These are phyloP conservation scores for Lysandra bellargus DNA, from an alignment of 2,888 invertebrate genomes.

Conservation along the genomic window DNA sequence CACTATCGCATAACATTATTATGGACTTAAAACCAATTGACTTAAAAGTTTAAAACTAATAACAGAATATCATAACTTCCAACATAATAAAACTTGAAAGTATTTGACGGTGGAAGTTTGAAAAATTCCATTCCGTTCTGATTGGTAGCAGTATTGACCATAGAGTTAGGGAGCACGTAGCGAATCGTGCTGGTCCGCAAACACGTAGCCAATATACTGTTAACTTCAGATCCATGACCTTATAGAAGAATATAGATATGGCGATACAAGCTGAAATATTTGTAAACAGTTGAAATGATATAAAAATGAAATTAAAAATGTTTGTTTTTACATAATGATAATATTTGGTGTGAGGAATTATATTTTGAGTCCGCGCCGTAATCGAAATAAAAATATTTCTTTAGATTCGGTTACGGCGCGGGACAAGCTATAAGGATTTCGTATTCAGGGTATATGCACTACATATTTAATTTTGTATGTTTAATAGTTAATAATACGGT, in stretches of 20 bases:
- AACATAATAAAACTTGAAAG: background rate
- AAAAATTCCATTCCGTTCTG: constrained; percentile 17
- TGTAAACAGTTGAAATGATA: background rate
- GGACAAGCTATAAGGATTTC: no score
- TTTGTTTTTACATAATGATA: no score
- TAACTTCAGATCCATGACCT: constrained; percentile 51
- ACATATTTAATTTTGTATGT: no score
- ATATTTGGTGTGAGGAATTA: no score
- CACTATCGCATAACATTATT: no score
- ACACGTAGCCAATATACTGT: constrained; percentile 68
- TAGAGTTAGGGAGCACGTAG: constrained; percentile 58
- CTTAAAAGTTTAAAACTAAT: background rate
- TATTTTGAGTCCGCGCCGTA: no score
- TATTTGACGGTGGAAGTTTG: constrained; percentile 8
- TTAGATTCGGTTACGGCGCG: no score
- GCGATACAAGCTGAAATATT: background rate
- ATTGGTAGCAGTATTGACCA: constrained; percentile 1
- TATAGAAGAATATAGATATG: background rate
- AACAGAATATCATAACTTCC: background rate
- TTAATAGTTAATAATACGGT: no score
- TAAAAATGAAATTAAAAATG: no score
- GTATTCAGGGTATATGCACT: no score
- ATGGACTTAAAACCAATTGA: background rate
- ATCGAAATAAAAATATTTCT: no score
- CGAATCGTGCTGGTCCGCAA: constrained; percentile 68